phyloP scores from a whole-genome alignment of 2,888 invertebrate genomes.

The Quadriops clusia region DNA sequence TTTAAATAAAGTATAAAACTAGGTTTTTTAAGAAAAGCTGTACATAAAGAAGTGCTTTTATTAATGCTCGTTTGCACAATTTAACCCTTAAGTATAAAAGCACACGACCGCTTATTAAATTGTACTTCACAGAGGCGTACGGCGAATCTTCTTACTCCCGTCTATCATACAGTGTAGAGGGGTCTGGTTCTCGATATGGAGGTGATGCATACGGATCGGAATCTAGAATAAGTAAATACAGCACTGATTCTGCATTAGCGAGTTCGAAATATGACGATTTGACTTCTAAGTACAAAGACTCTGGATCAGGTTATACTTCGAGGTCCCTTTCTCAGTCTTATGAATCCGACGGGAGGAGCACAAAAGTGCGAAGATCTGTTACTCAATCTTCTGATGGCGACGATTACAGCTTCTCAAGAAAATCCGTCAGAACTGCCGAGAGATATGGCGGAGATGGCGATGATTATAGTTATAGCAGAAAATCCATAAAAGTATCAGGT shows the following conservation, averaged over 20 bases:
- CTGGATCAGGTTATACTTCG: too few relatives aligned
- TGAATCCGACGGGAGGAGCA: too few relatives aligned
- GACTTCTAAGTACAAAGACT: conserved; percentile 11
- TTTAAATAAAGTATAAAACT: too few relatives aligned
- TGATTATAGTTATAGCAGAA: conserved; percentile 22
- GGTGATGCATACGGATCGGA: conserved; percentile 7
- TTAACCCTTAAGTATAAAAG: too few relatives aligned
- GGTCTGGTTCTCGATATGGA: conserved; percentile 14
- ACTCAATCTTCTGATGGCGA: too few relatives aligned
- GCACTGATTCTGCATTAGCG: conserved; percentile 10
- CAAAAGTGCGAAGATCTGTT: too few relatives aligned
- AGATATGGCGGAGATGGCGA: conserved; percentile 14
- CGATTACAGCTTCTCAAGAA: conserved; percentile 10
- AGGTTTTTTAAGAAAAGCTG: too few relatives aligned
- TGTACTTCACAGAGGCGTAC: conserved; percentile 31
- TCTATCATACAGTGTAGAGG: conserved; percentile 18
- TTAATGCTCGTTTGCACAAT: too few relatives aligned
- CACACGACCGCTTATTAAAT: too few relatives aligned
- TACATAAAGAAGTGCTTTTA: too few relatives aligned
- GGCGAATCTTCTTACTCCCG: conserved; percentile 25
- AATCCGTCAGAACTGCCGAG: conserved; percentile 7
- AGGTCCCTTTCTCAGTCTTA: too few relatives aligned
- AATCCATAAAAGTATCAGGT: conserved; percentile 20
- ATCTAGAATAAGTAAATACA: conserved; percentile 9
- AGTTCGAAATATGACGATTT: conserved; percentile 14